Conservation (phyloP, 2,888 invertebrate species). For the Hypselothyrea guttata region DNA sequence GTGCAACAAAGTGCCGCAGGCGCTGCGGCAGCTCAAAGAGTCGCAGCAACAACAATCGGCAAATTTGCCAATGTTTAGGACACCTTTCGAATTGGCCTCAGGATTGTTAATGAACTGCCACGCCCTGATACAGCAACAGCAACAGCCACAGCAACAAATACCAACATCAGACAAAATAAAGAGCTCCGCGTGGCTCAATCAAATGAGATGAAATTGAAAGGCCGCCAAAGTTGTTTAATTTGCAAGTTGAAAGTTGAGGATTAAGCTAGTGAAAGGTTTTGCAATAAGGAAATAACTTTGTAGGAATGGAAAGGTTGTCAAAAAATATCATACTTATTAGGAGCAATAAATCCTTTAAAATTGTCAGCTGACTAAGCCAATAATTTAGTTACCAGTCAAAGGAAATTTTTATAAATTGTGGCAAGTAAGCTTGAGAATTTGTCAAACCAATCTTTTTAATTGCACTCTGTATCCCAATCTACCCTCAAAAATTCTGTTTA, state of each 20-base stretch:
- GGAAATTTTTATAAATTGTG: too few relatives aligned
- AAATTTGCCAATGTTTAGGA: constrained; percentile 34
- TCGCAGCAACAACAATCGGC: background rate
- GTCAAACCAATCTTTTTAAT: too few relatives aligned
- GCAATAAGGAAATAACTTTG: background rate
- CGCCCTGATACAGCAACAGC: constrained; percentile 17
- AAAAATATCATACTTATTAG: too few relatives aligned
- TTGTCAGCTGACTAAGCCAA: too few relatives aligned
- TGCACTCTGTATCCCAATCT: too few relatives aligned
- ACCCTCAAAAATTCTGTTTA: too few relatives aligned
- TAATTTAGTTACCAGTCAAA: too few relatives aligned
- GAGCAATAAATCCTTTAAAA: too few relatives aligned
- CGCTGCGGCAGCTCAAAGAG: constrained; percentile 26
- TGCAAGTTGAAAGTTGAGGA: constrained; percentile 28
- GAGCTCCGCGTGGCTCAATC: constrained; percentile 10
- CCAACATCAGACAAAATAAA: background rate
- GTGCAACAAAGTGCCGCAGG: constrained; percentile 28
- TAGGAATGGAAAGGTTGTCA: too few relatives aligned
- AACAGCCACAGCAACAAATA: background rate
- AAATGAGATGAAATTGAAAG: constrained; percentile 31
- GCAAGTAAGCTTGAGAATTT: too few relatives aligned
- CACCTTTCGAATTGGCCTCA: constrained; percentile 54
- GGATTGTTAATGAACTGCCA: constrained; percentile 49
- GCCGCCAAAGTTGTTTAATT: constrained; percentile 20
- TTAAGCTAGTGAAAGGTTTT: constrained; percentile 15